phyloP scores from a whole-genome alignment of 2,113 vertebrate genomes.

The Thunnus thynnus region DNA sequence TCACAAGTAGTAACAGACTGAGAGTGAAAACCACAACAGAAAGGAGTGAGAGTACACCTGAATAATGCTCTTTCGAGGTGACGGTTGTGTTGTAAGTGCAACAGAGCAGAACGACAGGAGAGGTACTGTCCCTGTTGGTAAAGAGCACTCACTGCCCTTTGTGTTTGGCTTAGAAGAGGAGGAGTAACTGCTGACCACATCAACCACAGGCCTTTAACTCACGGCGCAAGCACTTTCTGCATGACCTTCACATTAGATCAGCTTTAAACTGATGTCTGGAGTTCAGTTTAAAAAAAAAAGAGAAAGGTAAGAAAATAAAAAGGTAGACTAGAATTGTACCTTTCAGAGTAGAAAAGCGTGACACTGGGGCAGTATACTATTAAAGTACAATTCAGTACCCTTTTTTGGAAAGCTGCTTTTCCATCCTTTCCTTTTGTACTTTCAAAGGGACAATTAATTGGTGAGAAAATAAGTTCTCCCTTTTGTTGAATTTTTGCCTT shows the following conservation, averaged over 20 bases:
- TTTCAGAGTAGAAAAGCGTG: slow-evolving; percentile 28
- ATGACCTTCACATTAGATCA: slow-evolving; percentile 82
- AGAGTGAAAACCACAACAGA: slow-evolving; percentile 23
- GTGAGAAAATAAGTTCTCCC: neutral
- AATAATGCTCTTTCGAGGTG: slow-evolving; percentile 60
- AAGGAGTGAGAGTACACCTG: neutral
- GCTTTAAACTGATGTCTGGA: slow-evolving; percentile 64
- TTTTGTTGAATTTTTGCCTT: neutral
- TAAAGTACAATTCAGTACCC: slow-evolving; percentile 30
- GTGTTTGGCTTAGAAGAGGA: slow-evolving; percentile 67
- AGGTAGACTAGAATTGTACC: neutral
- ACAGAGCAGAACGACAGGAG: slow-evolving; percentile 51
- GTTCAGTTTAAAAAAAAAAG: slow-evolving; percentile 34
- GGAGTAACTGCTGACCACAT: slow-evolving; percentile 82
- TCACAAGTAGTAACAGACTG: neutral
- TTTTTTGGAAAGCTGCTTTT: slow-evolving; percentile 14
- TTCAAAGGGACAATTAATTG: neutral
- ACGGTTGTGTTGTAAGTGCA: slow-evolving; percentile 56
- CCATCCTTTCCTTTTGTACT: neutral
- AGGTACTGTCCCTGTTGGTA: slow-evolving; percentile 74
- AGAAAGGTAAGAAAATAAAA: neutral
- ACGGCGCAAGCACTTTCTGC: slow-evolving; percentile 71
- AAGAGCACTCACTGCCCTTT: slow-evolving; percentile 74
- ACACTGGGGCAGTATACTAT: slow-evolving; percentile 15
- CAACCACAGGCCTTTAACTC: slow-evolving; percentile 80